Conservation (phyloP, 1,140 invertebrate species). For the Lordiphosa mommai region DNA sequence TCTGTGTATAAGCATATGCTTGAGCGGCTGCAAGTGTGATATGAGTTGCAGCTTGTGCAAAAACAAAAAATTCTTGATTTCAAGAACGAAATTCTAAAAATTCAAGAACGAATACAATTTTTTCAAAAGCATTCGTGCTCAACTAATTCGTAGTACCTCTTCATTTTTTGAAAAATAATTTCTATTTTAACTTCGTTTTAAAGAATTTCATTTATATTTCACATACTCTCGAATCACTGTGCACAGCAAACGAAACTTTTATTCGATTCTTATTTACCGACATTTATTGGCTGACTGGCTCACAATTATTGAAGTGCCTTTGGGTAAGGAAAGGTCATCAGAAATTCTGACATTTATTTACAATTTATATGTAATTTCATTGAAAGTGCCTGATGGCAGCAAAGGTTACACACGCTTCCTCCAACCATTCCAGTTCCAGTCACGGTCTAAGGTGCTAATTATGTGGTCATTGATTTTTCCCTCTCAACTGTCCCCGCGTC, state of each 20-base stretch:
- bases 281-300: conserved; percentile 44
- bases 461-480: conserved; percentile 42
- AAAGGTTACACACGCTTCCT: not conserved
- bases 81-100: too few relatives aligned
- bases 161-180: too few relatives aligned
- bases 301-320: conserved; percentile 63
- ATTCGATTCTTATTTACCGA: conserved; percentile 37
- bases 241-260: conserved; percentile 17
- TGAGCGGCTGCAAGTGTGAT: too few relatives aligned
- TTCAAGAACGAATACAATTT: too few relatives aligned
- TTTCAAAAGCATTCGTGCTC: too few relatives aligned
- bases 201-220: too few relatives aligned
- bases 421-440: not conserved
- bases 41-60: too few relatives aligned
- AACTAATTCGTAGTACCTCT: too few relatives aligned
- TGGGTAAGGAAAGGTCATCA: conserved; percentile 1
- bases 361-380: conserved; percentile 70
- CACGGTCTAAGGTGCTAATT: conserved; percentile 46
- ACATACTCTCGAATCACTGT: not conserved
- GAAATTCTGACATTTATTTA: conserved; percentile 62
- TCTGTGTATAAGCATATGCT: too few relatives aligned
- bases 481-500: conserved; percentile 1
- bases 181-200: too few relatives aligned
- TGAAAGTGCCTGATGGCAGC: conserved; percentile 10
- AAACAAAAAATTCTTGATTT: too few relatives aligned